phyloP scores from a whole-genome alignment of 2,113 vertebrate species.

The Piliocolobus tephrosceles region DNA sequence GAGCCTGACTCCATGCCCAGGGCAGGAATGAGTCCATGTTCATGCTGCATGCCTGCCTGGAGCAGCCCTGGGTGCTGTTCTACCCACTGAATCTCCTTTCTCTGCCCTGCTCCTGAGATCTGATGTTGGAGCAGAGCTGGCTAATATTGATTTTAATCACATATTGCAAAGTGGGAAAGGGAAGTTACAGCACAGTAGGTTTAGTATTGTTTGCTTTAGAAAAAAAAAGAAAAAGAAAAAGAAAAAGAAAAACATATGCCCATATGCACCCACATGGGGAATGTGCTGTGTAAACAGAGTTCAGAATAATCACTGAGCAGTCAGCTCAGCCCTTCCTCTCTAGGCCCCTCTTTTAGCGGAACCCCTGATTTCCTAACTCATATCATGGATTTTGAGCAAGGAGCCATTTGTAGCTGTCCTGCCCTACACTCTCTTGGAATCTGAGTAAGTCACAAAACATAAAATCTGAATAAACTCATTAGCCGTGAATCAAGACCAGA shows the following conservation, averaged over 20 bases:
- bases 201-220: neutral
- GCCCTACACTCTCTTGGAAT: neutral
- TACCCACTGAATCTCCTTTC: neutral
- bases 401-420: neutral
- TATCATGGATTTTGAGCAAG: neutral
- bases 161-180: neutral
- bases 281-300: too few relatives aligned
- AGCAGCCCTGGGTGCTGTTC: neutral
- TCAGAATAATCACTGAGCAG: neutral
- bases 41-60: neutral
- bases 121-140: neutral
- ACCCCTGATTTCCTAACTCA: too few relatives aligned
- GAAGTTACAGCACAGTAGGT: neutral
- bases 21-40: too few relatives aligned
- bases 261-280: fast-evolving
- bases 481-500: neutral
- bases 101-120: neutral
- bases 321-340: neutral
- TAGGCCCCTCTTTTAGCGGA: too few relatives aligned
- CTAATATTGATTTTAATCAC: neutral
- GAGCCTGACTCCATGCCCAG: neutral
- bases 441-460: neutral
- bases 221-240: too few relatives aligned
- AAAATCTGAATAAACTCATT: neutral
- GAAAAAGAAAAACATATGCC: too few relatives aligned